A percentile compares a stretch with the other conserved stretches of the same genome.
phyloP scores from a whole-genome alignment of 2,888 invertebrate genomes.

The Mythimna ferrago region DNA sequence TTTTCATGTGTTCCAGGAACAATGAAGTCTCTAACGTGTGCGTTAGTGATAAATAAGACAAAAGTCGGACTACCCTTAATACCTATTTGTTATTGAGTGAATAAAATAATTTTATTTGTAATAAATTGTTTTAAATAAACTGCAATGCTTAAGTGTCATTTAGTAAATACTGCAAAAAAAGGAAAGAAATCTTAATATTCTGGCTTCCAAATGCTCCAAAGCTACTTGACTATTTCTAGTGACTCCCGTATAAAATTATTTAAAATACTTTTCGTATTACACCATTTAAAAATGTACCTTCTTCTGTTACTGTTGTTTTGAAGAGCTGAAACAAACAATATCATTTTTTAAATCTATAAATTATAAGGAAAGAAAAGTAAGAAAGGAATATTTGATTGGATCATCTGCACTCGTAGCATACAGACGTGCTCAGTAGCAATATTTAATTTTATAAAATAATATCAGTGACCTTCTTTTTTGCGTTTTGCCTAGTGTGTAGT shows the following conservation, averaged over 20 bases:
- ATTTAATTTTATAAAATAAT: too few relatives aligned
- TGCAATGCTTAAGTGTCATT: neutral
- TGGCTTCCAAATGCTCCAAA: neutral
- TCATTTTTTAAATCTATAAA: neutral
- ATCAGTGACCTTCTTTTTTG: too few relatives aligned
- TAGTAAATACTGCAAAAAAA: neutral
- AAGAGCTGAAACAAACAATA: constrained; percentile 42
- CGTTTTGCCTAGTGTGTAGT: too few relatives aligned
- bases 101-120: neutral
- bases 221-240: neutral
- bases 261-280: constrained; percentile 45
- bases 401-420: too few relatives aligned
- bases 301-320: constrained; percentile 37
- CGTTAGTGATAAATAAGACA: neutral
- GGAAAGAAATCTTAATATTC: too few relatives aligned
- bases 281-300: constrained; percentile 50
- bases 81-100: neutral
- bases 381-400: too few relatives aligned
- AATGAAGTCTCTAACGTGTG: neutral
- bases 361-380: too few relatives aligned
- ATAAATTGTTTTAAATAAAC: neutral
- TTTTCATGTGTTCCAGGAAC: neutral
- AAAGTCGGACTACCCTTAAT: neutral
- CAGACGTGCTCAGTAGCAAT: too few relatives aligned
- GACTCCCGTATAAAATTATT: constrained; percentile 1